These are phyloP conservation scores for Caenorhabditis macrosperma DNA, from an alignment of 2,888 invertebrate species.

Conservation along the genomic window DNA sequence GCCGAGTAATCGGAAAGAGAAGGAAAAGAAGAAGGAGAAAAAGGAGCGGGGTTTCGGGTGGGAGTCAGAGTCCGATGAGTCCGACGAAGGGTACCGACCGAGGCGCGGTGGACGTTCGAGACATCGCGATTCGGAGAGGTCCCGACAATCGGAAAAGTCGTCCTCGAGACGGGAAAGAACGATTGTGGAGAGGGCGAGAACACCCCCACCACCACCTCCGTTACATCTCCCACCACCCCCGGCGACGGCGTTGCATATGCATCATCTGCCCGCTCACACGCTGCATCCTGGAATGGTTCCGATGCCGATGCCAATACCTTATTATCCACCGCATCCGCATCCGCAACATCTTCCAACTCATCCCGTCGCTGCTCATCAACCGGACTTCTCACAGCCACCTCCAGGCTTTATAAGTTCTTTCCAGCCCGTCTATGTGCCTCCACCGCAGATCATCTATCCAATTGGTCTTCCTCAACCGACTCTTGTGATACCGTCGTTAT, in stretches of 20 bases:
- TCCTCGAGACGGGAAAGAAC: neutral
- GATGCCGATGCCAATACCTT: neutral
- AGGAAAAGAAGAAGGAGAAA: constrained; percentile 3
- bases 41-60: constrained; percentile 16
- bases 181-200: neutral
- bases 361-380: too few species aligned
- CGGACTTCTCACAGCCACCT: constrained; percentile 25
- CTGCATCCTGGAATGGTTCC: neutral
- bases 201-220: constrained; percentile 9
- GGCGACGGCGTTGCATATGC: too few species aligned
- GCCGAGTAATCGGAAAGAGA: neutral
- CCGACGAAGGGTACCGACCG: constrained; percentile 27
- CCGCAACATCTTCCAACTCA: neutral
- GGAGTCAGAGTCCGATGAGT: constrained; percentile 54
- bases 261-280: neutral
- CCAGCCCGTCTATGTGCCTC: neutral
- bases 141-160: too few species aligned
- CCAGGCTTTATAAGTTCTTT: constrained; percentile 32
- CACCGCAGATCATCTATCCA: neutral
- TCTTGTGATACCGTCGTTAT: constrained; percentile 2
- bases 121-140: neutral
- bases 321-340: neutral
- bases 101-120: constrained; percentile 7
- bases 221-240: neutral
- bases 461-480: constrained; percentile 11